A percentile compares a stretch with the other conserved stretches of the same genome.
Conservation (phyloP, 2,113 vertebrate genomes). For the Neogale vison region DNA sequence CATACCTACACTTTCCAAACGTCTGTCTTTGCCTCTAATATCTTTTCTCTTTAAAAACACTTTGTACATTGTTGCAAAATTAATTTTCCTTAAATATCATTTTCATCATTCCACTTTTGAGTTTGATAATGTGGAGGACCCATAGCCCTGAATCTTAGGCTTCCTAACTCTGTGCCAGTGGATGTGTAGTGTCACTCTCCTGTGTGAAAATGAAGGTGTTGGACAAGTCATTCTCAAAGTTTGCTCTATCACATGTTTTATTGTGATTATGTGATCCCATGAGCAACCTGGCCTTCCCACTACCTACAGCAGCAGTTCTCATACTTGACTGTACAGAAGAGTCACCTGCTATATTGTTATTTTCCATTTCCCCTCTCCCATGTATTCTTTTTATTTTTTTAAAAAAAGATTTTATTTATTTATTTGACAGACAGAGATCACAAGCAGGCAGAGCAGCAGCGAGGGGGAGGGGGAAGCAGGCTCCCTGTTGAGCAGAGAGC, state of each 20-base stretch:
- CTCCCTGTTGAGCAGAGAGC: too few relatives aligned
- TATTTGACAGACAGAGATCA: too few relatives aligned
- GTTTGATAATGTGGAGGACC: background rate
- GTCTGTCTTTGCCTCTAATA: background rate
- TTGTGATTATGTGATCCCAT: background rate
- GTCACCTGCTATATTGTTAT: background rate
- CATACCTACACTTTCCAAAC: background rate
- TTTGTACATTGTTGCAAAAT: background rate
- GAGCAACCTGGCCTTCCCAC: rapidly evolving
- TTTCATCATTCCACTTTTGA: background rate
- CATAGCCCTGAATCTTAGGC: background rate
- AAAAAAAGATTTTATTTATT: too few relatives aligned
- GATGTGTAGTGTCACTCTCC: background rate
- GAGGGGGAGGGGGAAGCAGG: too few relatives aligned
- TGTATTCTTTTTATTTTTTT: background rate
- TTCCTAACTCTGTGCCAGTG: background rate
- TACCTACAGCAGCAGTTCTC: background rate
- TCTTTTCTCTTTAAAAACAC: background rate
- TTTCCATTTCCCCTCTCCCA: background rate
- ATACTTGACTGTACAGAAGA: background rate
- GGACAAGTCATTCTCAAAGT: background rate
- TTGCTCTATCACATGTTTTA: background rate
- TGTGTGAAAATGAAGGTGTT: background rate
- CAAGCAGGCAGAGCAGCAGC: too few relatives aligned
- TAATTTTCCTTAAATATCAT: background rate